Conservation (phyloP, 2,888 invertebrate genomes). For the Cephus runcator region DNA sequence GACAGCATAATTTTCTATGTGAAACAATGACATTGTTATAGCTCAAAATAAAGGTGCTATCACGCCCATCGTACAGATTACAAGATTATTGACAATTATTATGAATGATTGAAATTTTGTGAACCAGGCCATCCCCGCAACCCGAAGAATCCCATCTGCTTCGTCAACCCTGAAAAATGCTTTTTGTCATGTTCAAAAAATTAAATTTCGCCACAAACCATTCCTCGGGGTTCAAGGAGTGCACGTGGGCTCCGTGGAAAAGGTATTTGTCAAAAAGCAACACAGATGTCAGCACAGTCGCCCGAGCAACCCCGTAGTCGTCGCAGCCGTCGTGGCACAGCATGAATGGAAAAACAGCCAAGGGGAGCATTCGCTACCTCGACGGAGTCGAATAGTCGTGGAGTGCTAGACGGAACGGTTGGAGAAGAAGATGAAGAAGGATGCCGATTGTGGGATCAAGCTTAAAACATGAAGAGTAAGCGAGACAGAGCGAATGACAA, state of each 20-base stretch:
- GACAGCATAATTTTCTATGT: no score
- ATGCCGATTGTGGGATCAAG: conserved; percentile 20
- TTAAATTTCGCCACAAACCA: no score
- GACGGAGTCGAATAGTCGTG: neutral
- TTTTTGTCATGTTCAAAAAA: no score
- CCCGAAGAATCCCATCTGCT: neutral
- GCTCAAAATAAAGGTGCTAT: neutral
- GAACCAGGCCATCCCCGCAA: no score
- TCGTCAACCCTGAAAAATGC: neutral
- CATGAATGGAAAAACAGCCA: neutral
- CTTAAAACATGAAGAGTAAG: conserved; percentile 11
- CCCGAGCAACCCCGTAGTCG: neutral
- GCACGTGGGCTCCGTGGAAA: neutral
- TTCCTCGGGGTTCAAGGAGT: no score
- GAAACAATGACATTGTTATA: neutral
- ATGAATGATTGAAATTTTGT: neutral
- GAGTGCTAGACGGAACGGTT: conserved; percentile 29
- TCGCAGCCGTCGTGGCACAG: neutral
- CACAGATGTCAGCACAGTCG: neutral
- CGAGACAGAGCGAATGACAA: conserved; percentile 13
- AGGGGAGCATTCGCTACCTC: neutral
- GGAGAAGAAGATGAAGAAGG: conserved; percentile 9
- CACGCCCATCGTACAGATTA: neutral
- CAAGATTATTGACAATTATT: neutral
- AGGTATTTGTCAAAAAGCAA: neutral